Evolutionary conservation across 2,888 invertebrate genomes (phyloP).

Genomic region (Rotaria macrura): DNA sequence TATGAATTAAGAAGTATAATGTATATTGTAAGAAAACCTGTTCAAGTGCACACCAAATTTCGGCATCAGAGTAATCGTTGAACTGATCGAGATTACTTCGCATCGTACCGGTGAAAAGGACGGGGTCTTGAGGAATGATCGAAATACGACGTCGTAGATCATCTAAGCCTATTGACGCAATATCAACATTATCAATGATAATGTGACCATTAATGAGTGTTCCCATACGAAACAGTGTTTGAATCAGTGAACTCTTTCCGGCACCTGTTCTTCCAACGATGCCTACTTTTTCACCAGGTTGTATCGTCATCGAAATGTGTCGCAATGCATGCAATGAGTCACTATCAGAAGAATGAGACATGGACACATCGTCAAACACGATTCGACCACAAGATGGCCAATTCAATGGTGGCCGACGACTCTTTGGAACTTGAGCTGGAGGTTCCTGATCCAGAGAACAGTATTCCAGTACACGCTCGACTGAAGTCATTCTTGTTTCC

Average conservation of each 20-base stretch:
- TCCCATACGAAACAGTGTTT: slow-evolving; percentile 69
- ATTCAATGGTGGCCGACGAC: slow-evolving; percentile 42
- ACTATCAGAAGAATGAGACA: slow-evolving; percentile 60
- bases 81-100: slow-evolving; percentile 47
- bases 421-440: slow-evolving; percentile 36
- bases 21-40: slow-evolving; percentile 39
- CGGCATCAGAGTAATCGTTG: slow-evolving; percentile 40
- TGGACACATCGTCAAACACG: slow-evolving; percentile 47
- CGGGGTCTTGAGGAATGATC: slow-evolving; percentile 64
- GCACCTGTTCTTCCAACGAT: slow-evolving; percentile 55
- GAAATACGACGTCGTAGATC: slow-evolving; percentile 70
- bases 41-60: slow-evolving; percentile 43
- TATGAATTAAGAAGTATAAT: slow-evolving; percentile 35
- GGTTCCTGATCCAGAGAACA: slow-evolving; percentile 57
- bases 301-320: slow-evolving; percentile 48
- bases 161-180: slow-evolving; percentile 59
- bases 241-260: slow-evolving; percentile 60
- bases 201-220: slow-evolving; percentile 65
- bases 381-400: slow-evolving; percentile 51
- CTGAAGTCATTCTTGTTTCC: slow-evolving; percentile 53
- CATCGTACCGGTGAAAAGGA: slow-evolving; percentile 45
- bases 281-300: slow-evolving; percentile 57
- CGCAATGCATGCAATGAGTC: slow-evolving; percentile 62
- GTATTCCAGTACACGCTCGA: slow-evolving; percentile 74
- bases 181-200: slow-evolving; percentile 63